Evolutionary conservation across 2,113 vertebrate genomes (phyloP).

Genomic region (Tamias sibiricus): DNA sequence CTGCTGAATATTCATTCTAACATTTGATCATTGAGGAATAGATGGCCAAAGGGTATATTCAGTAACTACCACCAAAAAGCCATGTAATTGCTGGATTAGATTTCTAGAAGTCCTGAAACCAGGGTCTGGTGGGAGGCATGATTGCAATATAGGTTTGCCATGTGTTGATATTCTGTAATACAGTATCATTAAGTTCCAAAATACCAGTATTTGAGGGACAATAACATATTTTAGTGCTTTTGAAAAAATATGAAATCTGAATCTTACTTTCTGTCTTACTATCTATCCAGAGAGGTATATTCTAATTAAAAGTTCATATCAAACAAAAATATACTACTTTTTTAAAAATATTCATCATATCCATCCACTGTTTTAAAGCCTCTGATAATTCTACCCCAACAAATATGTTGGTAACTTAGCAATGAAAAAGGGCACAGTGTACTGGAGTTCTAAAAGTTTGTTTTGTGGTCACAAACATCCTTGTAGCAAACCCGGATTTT

Average conservation of each 20-base stretch:
- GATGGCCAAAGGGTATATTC: not conserved
- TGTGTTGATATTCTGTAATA: not conserved
- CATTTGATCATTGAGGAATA: not conserved
- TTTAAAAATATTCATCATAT: not conserved
- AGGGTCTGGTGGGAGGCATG: not conserved
- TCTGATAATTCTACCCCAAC: not conserved
- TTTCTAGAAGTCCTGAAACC: not conserved
- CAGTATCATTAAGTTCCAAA: not conserved
- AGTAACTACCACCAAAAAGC: not conserved
- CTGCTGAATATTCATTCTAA: not conserved
- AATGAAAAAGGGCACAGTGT: not conserved
- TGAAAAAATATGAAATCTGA: not conserved
- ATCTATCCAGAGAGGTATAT: too few species aligned
- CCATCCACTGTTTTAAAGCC: not conserved
- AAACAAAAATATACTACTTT: not conserved
- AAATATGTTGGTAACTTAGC: not conserved
- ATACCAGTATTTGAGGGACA: not conserved
- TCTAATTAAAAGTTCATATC: too few species aligned
- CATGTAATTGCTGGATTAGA: not conserved
- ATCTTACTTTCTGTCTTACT: too few species aligned
- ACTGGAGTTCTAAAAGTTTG: not conserved
- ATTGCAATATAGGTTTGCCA: not conserved
- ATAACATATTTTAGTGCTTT: not conserved
- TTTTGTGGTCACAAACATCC: not conserved
- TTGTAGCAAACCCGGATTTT: too few species aligned